These are phyloP conservation scores for Clistopyga incitator DNA, from an alignment of 2,888 invertebrate genomes.

Conservation along the genomic window DNA sequence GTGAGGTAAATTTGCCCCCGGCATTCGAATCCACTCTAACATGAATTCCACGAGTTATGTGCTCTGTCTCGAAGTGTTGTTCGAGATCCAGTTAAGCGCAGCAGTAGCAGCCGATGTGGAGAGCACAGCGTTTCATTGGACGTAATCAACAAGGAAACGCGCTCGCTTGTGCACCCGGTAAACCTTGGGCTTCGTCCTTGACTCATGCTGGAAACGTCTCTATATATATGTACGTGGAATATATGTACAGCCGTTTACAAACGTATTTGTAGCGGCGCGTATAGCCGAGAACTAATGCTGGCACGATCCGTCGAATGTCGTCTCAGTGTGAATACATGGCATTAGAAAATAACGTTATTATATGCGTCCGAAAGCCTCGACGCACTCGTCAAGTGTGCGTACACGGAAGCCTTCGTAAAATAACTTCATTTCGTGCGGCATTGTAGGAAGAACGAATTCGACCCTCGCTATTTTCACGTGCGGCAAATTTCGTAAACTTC, in stretches of 20 bases:
- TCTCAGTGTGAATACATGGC: conserved; percentile 13
- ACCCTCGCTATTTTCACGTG: not conserved
- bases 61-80: conserved; percentile 33
- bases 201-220: conserved; percentile 66
- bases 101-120: not conserved
- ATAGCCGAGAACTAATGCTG: conserved; percentile 6
- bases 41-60: conserved; percentile 11
- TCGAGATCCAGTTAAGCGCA: conserved; percentile 47
- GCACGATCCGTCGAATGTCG: conserved; percentile 43
- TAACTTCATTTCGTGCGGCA: not conserved
- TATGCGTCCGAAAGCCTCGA: not conserved
- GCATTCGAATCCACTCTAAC: not conserved
- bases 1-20: too few species aligned
- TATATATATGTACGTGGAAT: conserved; percentile 5
- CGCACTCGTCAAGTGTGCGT: not conserved
- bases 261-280: conserved; percentile 42
- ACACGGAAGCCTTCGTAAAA: not conserved
- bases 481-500: not conserved
- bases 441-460: not conserved
- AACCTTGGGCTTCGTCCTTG: conserved; percentile 73
- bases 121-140: conserved; percentile 58
- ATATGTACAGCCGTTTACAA: not conserved
- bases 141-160: conserved; percentile 75
- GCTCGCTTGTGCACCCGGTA: conserved; percentile 61
- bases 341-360: conserved; percentile 34